Conservation (phyloP, 2,797 vertebrate genomes). For the Scarus forsteni region DNA sequence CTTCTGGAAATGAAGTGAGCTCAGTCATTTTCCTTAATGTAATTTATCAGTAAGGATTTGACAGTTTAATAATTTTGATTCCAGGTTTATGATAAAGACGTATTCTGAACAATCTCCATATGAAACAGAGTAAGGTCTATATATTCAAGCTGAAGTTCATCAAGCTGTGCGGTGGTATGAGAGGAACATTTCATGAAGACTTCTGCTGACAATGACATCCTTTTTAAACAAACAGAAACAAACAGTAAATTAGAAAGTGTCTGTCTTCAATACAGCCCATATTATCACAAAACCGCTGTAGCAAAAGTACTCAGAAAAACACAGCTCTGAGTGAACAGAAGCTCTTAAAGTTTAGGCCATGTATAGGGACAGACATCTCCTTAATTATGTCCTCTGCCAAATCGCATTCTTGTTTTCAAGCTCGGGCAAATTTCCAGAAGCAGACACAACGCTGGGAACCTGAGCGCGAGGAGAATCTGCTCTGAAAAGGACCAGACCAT, state of each 20-base stretch:
- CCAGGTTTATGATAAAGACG: conserved; percentile 4
- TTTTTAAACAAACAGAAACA: conserved; percentile 23
- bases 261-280: conserved; percentile 28
- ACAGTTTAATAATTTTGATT: conserved; percentile 2
- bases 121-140: conserved; percentile 1
- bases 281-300: conserved; percentile 46
- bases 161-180: background rate
- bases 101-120: conserved; percentile 6
- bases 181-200: conserved; percentile 10
- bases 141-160: background rate
- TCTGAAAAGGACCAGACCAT: conserved; percentile 78
- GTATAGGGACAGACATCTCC: conserved; percentile 72
- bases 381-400: conserved; percentile 78
- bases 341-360: conserved; percentile 66
- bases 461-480: conserved; percentile 80
- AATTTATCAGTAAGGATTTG: conserved; percentile 18
- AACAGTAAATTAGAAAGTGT: conserved; percentile 13
- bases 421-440: conserved; percentile 67
- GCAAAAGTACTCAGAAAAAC: conserved; percentile 51
- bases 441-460: conserved; percentile 78
- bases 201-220: conserved; percentile 6
- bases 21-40: conserved; percentile 1
- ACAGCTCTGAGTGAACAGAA: conserved; percentile 41
- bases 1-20: conserved; percentile 2
- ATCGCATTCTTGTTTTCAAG: conserved; percentile 71